Base-by-base conservation (phyloP, 2,797 vertebrate genomes). In the Melanotaenia maccullochi region DNA sequence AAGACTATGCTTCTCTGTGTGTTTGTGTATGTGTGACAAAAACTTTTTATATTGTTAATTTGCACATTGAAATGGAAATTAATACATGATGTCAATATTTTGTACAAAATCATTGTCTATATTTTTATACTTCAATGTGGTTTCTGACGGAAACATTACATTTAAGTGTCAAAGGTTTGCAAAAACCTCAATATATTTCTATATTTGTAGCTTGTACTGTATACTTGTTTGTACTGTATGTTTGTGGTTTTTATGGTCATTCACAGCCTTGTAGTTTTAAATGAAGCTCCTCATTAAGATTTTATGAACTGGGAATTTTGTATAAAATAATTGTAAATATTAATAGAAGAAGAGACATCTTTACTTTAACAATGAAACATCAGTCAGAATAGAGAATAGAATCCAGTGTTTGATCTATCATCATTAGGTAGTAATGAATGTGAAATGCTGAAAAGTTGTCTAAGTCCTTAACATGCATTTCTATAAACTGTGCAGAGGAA, bases 101-200 rank as follows among this genome's bases (percentile, higher is more conserved):
- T 94, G 90, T 93, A 93, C 74, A 89, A 94, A 93, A 82, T 76
- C 89, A 90, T 85, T 90, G 91, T 93, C 84, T 95, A 92, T 95
- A 94, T 95, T 95, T 95, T 95, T 95, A 91, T 94, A 95, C 91
- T 88, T 87, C 79, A 85, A 76, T 85, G 84, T 92, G 86, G 83
- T 88, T 86, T 89, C 81, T 89, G 91, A 90, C 89, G 83, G 89
- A 85, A 79, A 85, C 84, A 87, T 89, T 90, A 82, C 86, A 91
- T 88, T 84, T 78, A 87, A 72, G 61, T 92, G 89, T 91, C 89
- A 84, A 85, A 79, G 71, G 89, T 89, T 93, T 92, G 87, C 75
- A 78, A 85, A 93, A 91, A 83, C 90, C 86, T 90, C 83, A 87
- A 84, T 91, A 84, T 91, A 92, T 95, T 89, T 95, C 93, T 94